Percentiles rank a stretch among this genome's conserved stretches.
phyloP scores from a whole-genome alignment of 2,113 vertebrate genomes.

The Struthio camelus region DNA sequence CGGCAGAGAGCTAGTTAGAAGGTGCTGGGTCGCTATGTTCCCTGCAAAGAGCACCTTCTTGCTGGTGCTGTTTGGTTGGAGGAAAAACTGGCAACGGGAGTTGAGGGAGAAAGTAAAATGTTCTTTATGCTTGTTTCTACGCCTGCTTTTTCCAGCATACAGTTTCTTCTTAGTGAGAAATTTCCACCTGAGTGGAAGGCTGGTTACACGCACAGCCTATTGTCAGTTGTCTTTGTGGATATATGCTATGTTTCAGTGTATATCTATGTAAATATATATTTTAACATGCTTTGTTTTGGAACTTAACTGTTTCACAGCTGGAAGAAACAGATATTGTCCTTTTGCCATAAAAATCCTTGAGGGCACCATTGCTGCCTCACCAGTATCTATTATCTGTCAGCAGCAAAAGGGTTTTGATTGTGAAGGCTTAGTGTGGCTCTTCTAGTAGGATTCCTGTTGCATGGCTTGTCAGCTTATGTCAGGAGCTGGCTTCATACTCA shows the following conservation, averaged over 20 bases:
- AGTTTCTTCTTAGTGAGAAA: neutral
- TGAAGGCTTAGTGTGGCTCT: neutral
- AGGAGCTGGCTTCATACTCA: neutral
- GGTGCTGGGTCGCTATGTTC: neutral
- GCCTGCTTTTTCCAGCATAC: neutral
- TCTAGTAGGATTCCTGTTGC: neutral
- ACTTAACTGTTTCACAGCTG: neutral
- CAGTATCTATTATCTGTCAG: neutral
- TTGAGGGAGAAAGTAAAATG: neutral
- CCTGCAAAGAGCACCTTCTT: neutral
- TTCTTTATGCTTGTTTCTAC: neutral
- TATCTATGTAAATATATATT: neutral
- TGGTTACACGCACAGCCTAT: neutral
- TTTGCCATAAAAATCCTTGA: neutral
- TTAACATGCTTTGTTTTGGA: neutral
- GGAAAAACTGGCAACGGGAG: neutral
- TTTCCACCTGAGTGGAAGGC: neutral
- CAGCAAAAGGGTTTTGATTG: neutral
- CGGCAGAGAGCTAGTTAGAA: neutral
- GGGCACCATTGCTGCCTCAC: neutral
- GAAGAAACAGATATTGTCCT: slow-evolving; percentile 4
- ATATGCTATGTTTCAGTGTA: too few species aligned
- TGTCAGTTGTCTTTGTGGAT: neutral
- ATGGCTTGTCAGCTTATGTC: neutral
- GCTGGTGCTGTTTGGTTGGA: neutral